Evolutionary conservation across 2,888 invertebrate genomes (phyloP).

Genomic region (Lutraria lutraria): DNA sequence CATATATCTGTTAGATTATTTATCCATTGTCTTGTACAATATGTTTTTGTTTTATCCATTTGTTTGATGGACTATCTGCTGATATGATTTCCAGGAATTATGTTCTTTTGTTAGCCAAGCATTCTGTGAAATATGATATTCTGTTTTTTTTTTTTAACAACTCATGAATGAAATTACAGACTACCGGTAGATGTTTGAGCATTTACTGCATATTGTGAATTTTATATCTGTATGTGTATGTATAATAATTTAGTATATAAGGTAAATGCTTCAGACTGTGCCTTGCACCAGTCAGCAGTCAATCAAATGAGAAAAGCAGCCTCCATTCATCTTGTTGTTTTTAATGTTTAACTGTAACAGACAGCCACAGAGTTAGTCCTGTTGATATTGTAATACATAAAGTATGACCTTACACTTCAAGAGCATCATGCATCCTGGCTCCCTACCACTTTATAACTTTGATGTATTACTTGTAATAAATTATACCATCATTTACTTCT

Average conservation of each 20-base stretch:
- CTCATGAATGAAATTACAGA: not conserved
- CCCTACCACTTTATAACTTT: conserved; percentile 11
- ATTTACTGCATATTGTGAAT: no score
- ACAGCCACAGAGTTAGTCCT: not conserved
- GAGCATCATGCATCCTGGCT: not conserved
- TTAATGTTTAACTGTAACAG: not conserved
- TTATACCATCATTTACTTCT: not conserved
- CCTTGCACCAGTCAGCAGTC: not conserved
- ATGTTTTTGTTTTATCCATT: not conserved
- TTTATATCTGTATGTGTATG: no score
- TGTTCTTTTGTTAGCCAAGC: not conserved
- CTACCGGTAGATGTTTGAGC: not conserved
- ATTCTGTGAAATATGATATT: not conserved
- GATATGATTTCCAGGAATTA: not conserved
- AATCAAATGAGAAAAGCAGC: not conserved
- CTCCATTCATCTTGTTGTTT: not conserved
- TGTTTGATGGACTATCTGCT: conserved; percentile 3
- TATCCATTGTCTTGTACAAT: not conserved
- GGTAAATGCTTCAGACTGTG: no score
- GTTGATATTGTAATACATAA: not conserved
- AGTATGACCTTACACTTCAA: not conserved
- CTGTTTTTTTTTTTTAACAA: not conserved
- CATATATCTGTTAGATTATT: not conserved
- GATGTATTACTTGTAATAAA: conserved; percentile 5
- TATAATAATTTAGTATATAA: no score